These are phyloP conservation scores for Galbula dea DNA, from an alignment of 2,113 vertebrate genomes.

Conservation along the genomic window DNA sequence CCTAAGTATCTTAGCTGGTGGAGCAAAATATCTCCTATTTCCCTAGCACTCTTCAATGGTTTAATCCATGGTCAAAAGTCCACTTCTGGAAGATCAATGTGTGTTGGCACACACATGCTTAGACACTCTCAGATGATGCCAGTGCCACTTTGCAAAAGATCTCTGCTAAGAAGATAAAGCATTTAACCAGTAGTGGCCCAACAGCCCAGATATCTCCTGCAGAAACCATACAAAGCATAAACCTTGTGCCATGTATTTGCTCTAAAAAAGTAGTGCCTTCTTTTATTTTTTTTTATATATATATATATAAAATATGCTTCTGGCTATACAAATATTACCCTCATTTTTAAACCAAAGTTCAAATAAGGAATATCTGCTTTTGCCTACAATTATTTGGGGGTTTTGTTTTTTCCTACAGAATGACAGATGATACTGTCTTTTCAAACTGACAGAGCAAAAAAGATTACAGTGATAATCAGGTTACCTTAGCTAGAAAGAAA, in stretches of 20 bases:
- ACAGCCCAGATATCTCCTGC: background rate
- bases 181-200: background rate
- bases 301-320: background rate
- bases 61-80: background rate
- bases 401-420: background rate
- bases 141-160: background rate
- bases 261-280: background rate
- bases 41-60: accelerated
- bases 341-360: constrained; percentile 7
- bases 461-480: constrained; percentile 53
- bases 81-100: background rate
- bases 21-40: background rate
- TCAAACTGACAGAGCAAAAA: constrained; percentile 54
- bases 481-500: constrained; percentile 42
- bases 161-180: background rate
- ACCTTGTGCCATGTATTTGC: background rate
- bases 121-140: background rate
- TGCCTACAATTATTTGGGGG: background rate
- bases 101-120: background rate
- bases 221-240: background rate
- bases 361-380: background rate
- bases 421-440: constrained; percentile 42
- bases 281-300: background rate
- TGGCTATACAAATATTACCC: background rate
- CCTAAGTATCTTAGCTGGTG: background rate